A percentile compares a stretch with the other conserved stretches of the same genome.
These are phyloP conservation scores for Operophtera brumata DNA, from an alignment of 2,888 invertebrate genomes.

Conservation along the genomic window DNA sequence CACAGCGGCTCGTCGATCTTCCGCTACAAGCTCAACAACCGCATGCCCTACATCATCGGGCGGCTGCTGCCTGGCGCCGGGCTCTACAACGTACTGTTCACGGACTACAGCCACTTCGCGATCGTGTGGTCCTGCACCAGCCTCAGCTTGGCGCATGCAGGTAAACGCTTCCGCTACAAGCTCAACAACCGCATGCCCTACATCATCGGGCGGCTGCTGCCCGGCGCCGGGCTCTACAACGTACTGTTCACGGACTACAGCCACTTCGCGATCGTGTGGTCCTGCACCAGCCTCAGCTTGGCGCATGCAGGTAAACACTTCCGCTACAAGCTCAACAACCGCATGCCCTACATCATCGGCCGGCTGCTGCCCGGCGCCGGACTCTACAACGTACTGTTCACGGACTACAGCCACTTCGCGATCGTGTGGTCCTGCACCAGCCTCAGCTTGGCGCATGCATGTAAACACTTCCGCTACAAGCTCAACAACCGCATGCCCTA, in stretches of 20 bases:
- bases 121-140: slow-evolving; percentile 87
- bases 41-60: slow-evolving; percentile 84
- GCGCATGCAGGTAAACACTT: slow-evolving; percentile 82
- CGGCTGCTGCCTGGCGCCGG: slow-evolving; percentile 86
- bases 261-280: slow-evolving; percentile 86
- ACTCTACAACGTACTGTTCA: slow-evolving; percentile 85
- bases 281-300: slow-evolving; percentile 84
- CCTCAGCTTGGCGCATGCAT: slow-evolving; percentile 82
- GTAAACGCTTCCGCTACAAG: slow-evolving; percentile 81
- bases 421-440: slow-evolving; percentile 87
- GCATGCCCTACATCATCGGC: slow-evolving; percentile 84
- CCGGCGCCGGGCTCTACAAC: slow-evolving; percentile 86
- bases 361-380: slow-evolving; percentile 86
- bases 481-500: slow-evolving; percentile 82
- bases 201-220: slow-evolving; percentile 83
- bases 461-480: slow-evolving; percentile 82
- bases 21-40: slow-evolving; percentile 80
- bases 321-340: slow-evolving; percentile 80
- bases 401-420: slow-evolving; percentile 86
- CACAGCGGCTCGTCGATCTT: slow-evolving; percentile 79
- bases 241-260: slow-evolving; percentile 87
- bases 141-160: slow-evolving; percentile 82
- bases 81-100: slow-evolving; percentile 85
- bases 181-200: slow-evolving; percentile 82
- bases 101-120: slow-evolving; percentile 86